phyloP scores from a whole-genome alignment of 2,113 vertebrate genomes.

The Guaruba guarouba region DNA sequence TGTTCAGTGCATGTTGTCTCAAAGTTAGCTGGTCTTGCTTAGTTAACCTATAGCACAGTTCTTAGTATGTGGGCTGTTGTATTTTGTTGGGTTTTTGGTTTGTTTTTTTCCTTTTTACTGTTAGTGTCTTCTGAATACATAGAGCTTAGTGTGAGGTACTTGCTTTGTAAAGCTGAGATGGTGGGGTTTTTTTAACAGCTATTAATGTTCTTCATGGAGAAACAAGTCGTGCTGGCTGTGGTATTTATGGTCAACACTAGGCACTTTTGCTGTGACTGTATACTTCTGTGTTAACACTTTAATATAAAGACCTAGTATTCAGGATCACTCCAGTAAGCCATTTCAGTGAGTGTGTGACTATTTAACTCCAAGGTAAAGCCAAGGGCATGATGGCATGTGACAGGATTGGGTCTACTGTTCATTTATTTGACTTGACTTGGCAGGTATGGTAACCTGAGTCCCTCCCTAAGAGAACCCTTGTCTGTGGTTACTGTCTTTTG shows the following conservation, averaged over 20 bases:
- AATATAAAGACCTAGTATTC: background rate
- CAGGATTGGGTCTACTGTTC: background rate
- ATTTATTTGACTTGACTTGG: background rate
- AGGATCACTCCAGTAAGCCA: background rate
- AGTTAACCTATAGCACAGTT: background rate
- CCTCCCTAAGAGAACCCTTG: background rate
- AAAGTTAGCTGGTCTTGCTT: background rate
- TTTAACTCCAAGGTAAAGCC: background rate
- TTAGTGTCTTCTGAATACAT: background rate
- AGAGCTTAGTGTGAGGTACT: background rate
- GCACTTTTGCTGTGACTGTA: background rate
- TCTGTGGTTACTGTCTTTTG: background rate
- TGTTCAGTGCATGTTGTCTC: background rate
- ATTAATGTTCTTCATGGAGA: background rate
- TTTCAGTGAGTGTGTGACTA: background rate
- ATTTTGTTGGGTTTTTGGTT: background rate
- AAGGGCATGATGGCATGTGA: background rate
- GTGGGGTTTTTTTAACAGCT: background rate
- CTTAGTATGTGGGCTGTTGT: background rate
- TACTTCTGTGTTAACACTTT: background rate
- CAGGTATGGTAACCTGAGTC: background rate
- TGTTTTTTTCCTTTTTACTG: background rate
- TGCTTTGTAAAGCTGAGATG: background rate
- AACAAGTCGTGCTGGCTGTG: background rate
- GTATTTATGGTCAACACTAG: background rate